Evolutionary conservation across 2,888 invertebrate genomes (phyloP).

Genomic region (Papilio gigon): DNA sequence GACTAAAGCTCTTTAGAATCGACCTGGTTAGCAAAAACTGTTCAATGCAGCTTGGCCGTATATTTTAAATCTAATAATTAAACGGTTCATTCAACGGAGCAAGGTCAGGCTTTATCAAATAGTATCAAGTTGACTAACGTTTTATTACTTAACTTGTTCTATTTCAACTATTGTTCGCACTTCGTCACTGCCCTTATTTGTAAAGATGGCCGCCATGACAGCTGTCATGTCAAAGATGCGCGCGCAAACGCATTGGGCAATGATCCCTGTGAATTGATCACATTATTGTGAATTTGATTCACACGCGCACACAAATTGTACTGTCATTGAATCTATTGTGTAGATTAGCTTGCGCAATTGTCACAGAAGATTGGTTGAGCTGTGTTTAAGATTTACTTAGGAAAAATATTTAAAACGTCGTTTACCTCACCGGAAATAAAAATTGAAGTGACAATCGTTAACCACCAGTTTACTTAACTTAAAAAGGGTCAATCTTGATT

Average conservation of each 20-base stretch:
- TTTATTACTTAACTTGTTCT: conserved; percentile 17
- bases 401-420: no score
- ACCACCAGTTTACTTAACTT: no score
- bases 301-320: conserved; percentile 53
- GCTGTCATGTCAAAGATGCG: conserved; percentile 36
- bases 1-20: conserved; percentile 20
- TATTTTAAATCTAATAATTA: conserved; percentile 29
- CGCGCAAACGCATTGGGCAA: conserved; percentile 41
- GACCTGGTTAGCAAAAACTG: conserved; percentile 5
- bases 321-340: conserved; percentile 46
- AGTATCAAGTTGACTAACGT: conserved; percentile 24
- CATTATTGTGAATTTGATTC: conserved; percentile 56
- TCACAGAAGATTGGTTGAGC: conserved; percentile 15
- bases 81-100: conserved; percentile 26
- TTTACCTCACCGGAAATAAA: no score
- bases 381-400: not conserved
- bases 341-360: conserved; percentile 44
- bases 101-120: conserved; percentile 28
- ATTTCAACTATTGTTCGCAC: conserved; percentile 27
- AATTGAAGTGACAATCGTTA: no score
- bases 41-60: conserved; percentile 15
- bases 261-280: conserved; percentile 38
- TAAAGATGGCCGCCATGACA: conserved; percentile 40
- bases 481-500: no score
- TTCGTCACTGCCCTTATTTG: conserved; percentile 31